Conservation (phyloP, 2,113 vertebrate genomes). For the Otis tarda region DNA sequence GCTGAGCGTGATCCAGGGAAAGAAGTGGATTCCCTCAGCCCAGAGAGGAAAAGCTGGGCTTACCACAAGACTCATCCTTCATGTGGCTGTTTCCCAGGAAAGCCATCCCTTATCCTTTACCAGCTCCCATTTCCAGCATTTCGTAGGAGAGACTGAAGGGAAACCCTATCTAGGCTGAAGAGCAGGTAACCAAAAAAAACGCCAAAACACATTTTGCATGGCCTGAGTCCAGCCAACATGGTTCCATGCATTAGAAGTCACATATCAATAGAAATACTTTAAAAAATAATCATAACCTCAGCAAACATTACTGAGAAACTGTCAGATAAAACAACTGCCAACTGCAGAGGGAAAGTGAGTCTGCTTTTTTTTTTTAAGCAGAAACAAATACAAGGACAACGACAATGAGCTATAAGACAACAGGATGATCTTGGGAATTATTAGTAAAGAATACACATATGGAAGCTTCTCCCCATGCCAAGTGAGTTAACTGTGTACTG, state of each 20-base stretch:
- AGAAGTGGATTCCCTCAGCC: not conserved
- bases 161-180: not conserved
- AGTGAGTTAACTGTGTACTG: not conserved
- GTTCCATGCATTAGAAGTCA: not conserved
- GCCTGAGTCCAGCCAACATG: not conserved
- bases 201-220: not conserved
- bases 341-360: not conserved
- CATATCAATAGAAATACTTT: not conserved
- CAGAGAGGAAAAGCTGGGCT: not conserved
- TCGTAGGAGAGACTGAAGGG: not conserved
- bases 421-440: not conserved
- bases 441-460: not conserved
- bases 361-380: not conserved
- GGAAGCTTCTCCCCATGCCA: not conserved
- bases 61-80: not conserved
- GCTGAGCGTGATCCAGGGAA: not conserved
- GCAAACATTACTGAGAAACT: not conserved
- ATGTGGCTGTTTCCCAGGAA: not conserved
- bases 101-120: not conserved
- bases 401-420: not conserved
- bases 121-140: not conserved
- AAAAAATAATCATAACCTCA: not conserved
- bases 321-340: not conserved
- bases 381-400: not conserved
- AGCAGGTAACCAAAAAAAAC: not conserved